A percentile compares a stretch with the other conserved stretches of the same genome.
phyloP scores from a whole-genome alignment of 35 echinoderm and acorn worm species.

The Apostichopus californicus region DNA sequence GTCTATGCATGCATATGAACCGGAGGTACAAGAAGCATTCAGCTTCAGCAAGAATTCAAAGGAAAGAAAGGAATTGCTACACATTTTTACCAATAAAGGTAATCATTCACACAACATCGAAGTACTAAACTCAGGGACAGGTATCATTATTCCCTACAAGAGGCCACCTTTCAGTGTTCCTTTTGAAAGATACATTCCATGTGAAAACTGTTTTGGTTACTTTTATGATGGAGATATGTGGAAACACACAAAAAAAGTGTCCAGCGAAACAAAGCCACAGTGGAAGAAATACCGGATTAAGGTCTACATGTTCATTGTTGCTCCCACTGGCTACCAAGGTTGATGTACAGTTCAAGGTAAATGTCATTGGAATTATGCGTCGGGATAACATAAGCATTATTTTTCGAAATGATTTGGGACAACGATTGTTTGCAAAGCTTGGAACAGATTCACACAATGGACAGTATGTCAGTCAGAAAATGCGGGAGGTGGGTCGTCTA shows the following conservation, averaged over 20 bases:
- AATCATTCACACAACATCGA: constrained; percentile 75
- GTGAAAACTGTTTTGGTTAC: constrained; percentile 58
- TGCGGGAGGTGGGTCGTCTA: constrained; percentile 62
- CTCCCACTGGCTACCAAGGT: constrained; percentile 45
- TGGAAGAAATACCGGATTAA: constrained; percentile 38
- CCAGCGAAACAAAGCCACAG: background rate
- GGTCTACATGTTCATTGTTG: constrained; percentile 44
- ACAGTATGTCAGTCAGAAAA: constrained; percentile 66
- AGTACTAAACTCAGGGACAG: constrained; percentile 53
- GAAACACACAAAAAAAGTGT: constrained; percentile 70
- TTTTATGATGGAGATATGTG: constrained; percentile 49
- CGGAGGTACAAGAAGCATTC: constrained; percentile 54
- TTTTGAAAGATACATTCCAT: constrained; percentile 47
- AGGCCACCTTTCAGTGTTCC: constrained; percentile 53
- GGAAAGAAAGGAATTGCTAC: constrained; percentile 41
- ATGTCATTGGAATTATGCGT: constrained; percentile 54
- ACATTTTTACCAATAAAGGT: constrained; percentile 60
- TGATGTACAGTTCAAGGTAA: constrained; percentile 1
- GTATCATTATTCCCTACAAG: constrained; percentile 65
- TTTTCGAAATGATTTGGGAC: constrained; percentile 59
- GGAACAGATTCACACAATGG: constrained; percentile 16
- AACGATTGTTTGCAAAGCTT: constrained; percentile 38
- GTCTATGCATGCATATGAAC: constrained; percentile 45
- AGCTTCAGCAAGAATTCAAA: constrained; percentile 42
- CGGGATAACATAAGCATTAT: constrained; percentile 48